A percentile compares a stretch with the other conserved stretches of the same genome.
Evolutionary conservation across 2,113 vertebrate genomes (phyloP).

Genomic region (Xiphias gladius): DNA sequence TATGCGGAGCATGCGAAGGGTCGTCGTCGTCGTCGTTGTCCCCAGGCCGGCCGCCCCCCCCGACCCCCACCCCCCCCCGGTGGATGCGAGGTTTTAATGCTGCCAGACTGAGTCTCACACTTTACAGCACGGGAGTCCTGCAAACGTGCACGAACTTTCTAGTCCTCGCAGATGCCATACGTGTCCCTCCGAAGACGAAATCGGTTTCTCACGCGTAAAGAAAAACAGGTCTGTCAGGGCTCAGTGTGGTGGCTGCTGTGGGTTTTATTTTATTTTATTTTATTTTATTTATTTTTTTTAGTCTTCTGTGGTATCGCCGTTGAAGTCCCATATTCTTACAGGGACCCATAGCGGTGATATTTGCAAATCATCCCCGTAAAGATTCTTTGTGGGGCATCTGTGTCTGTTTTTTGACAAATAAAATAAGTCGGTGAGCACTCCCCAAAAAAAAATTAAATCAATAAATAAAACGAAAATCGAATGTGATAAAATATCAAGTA

Average conservation of each 20-base stretch:
- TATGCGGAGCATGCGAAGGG: background rate
- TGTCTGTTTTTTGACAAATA: background rate
- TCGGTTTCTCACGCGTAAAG: background rate
- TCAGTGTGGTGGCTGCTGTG: background rate
- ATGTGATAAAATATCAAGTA: rapidly evolving
- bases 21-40: too few relatives aligned
- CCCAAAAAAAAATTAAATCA: too few relatives aligned
- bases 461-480: too few relatives aligned
- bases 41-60: too few relatives aligned
- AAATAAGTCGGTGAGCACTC: background rate
- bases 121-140: background rate
- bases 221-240: background rate
- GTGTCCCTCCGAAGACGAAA: background rate
- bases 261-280: background rate
- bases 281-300: background rate
- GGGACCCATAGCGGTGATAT: slow-evolving; percentile 27
- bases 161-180: background rate
- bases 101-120: background rate
- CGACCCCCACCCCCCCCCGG: too few relatives aligned
- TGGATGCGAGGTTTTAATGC: background rate
- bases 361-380: slow-evolving; percentile 17
- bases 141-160: slow-evolving; percentile 5
- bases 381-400: background rate
- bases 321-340: background rate
- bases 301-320: background rate